phyloP scores from a whole-genome alignment of 2,797 vertebrate genomes.

The Dallia pectoralis region DNA sequence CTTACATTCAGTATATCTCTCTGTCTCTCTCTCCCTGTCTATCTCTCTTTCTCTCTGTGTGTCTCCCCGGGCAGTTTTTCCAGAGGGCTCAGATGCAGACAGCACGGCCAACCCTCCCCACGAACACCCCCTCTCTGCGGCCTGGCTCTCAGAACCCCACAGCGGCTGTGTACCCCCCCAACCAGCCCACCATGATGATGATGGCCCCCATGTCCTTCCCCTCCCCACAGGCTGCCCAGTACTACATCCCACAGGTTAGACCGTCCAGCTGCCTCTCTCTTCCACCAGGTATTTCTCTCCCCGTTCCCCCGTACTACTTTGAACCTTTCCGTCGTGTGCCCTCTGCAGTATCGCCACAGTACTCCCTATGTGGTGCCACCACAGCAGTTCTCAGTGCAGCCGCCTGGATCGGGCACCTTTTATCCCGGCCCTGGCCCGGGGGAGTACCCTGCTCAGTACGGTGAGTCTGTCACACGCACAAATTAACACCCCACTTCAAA shows the following conservation, averaged over 20 bases:
- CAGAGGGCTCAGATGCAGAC: slow-evolving; percentile 96
- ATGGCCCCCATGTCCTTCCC: slow-evolving; percentile 95
- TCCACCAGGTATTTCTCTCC: not conserved
- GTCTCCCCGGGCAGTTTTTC: slow-evolving; percentile 83
- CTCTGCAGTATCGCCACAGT: slow-evolving; percentile 90
- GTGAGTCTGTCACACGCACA: slow-evolving; percentile 72
- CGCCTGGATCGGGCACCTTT: slow-evolving; percentile 89
- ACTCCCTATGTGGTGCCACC: slow-evolving; percentile 90
- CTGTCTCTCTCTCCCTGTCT: not conserved
- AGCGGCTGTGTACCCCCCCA: slow-evolving; percentile 89
- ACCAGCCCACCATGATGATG: slow-evolving; percentile 98
- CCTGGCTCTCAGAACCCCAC: slow-evolving; percentile 86
- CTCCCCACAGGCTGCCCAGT: slow-evolving; percentile 91
- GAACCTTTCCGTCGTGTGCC: slow-evolving; percentile 20
- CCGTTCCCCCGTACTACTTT: not conserved
- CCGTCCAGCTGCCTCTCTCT: not conserved
- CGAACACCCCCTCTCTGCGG: slow-evolving; percentile 88
- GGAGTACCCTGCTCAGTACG: slow-evolving; percentile 90
- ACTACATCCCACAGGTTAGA: slow-evolving; percentile 95
- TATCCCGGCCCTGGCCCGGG: slow-evolving; percentile 93
- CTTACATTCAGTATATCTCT: not conserved
- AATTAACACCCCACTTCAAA: not conserved
- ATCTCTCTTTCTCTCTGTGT: not conserved
- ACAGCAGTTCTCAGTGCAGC: slow-evolving; percentile 94
- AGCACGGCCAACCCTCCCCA: slow-evolving; percentile 86